A percentile compares a stretch with the other conserved stretches of the same genome.
These are phyloP conservation scores for Drosophila nigricruria DNA, from an alignment of 2,888 invertebrate species.

Conservation along the genomic window DNA sequence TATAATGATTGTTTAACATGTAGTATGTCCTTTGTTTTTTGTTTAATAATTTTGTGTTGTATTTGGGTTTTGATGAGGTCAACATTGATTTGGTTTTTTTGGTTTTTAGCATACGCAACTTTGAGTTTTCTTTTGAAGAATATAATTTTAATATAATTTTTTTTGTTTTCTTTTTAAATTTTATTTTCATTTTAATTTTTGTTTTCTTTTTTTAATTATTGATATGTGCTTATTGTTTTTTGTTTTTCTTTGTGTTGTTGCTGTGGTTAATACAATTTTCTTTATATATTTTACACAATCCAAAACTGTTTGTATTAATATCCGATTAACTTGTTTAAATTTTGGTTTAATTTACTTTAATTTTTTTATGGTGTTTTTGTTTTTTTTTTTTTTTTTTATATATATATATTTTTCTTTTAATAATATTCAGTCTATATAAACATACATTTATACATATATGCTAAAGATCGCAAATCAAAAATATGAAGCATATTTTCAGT, in stretches of 20 bases:
- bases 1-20: constrained; percentile 67
- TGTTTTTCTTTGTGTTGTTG: constrained; percentile 27
- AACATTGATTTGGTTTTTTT: constrained; percentile 64
- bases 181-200: constrained; percentile 22
- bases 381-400: constrained; percentile 38
- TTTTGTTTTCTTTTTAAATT: constrained; percentile 11
- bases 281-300: constrained; percentile 53
- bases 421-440: constrained; percentile 81
- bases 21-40: constrained; percentile 33
- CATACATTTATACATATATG: constrained; percentile 78
- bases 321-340: constrained; percentile 39
- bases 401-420: constrained; percentile 50
- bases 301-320: constrained; percentile 32
- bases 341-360: constrained; percentile 14
- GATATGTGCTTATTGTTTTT: constrained; percentile 75
- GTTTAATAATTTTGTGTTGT: constrained; percentile 35
- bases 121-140: constrained; percentile 47
- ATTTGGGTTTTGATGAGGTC: constrained; percentile 70
- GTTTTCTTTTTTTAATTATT: constrained; percentile 43
- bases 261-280: constrained; percentile 41
- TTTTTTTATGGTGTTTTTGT: constrained; percentile 41
- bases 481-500: constrained; percentile 66
- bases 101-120: constrained; percentile 59
- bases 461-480: constrained; percentile 57
- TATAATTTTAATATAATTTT: constrained; percentile 13